These are phyloP conservation scores for Myanophis thanlyinensis DNA, from an alignment of 2,113 vertebrate species.

Conservation along the genomic window DNA sequence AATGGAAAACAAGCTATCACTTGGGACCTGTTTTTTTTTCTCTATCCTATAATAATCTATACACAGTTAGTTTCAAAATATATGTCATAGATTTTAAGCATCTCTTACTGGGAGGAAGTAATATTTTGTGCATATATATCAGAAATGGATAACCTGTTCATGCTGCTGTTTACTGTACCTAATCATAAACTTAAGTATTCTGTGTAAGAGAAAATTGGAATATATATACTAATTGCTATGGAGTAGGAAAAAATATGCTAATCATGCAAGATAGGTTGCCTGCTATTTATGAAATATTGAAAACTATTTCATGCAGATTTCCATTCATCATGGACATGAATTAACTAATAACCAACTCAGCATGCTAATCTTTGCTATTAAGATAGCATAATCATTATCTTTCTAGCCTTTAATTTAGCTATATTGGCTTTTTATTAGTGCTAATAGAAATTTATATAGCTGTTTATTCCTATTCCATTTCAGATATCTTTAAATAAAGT, in stretches of 20 bases:
- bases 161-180: background rate
- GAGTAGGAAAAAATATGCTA: background rate
- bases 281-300: conserved; percentile 35
- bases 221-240: background rate
- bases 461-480: background rate
- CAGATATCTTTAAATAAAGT: background rate
- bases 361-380: conserved; percentile 55
- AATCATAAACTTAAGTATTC: background rate
- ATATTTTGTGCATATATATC: background rate
- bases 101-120: background rate
- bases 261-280: conserved; percentile 13
- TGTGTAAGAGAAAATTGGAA: background rate
- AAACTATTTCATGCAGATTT: conserved; percentile 57
- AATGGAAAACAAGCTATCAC: background rate
- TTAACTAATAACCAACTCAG: conserved; percentile 57
- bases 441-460: background rate
- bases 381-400: conserved; percentile 57
- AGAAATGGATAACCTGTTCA: background rate
- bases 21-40: background rate
- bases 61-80: background rate
- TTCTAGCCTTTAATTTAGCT: conserved; percentile 44
- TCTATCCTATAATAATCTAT: background rate
- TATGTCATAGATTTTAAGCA: background rate
- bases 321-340: conserved; percentile 53
- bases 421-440: conserved; percentile 40